Base-by-base conservation (phyloP, 2,797 vertebrate species). In the Micromesistius poutassou region DNA sequence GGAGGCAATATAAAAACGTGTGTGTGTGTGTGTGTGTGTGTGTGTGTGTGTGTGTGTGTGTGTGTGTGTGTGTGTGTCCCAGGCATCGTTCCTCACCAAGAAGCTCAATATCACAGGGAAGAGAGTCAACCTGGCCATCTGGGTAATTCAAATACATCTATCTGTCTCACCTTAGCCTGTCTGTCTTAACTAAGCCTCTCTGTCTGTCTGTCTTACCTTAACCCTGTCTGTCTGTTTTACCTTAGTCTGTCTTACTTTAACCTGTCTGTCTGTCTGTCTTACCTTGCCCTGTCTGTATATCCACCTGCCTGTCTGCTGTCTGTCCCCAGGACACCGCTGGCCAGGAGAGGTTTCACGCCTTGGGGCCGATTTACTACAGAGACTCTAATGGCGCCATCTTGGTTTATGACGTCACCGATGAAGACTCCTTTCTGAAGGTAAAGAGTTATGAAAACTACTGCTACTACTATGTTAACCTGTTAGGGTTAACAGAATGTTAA, bases 401-500 rank as follows among this genome's bases (percentile, higher is more conserved):
- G 93, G 97, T 99, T 10, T 99, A 99, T 83, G 98, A 99, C 85
- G 93, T 99, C 91, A 99, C 98, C 87, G 98, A 99, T 84, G 96
- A 99, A 93, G 98, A 99, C 91, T 99, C 98, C 76, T 99, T 99
- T 82, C 97, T 98, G 90, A 99, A 99, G 96, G 98, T 98, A 91
- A 14, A 35, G 33, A 35, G 33, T 33, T 33, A 33, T 35, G 33
- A 35, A 5, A 35, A 35, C 33, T 35, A 35, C 33, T 35, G 33
- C 33, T 35, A 35, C 33, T 35, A 35, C 33, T 35, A 35, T 35
- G 33, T 35, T 35, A 35, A 6, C 33, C 33, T 35, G 2, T 35
- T 35, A 35, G 5, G 33, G 33, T 35, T 35, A 35, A 5, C 4
- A 6, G 33, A 0, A 35, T 35, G 33, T 35, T 35, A 35, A 35